Conservation (phyloP, 2,113 vertebrate genomes). For the Panurus biarmicus region DNA sequence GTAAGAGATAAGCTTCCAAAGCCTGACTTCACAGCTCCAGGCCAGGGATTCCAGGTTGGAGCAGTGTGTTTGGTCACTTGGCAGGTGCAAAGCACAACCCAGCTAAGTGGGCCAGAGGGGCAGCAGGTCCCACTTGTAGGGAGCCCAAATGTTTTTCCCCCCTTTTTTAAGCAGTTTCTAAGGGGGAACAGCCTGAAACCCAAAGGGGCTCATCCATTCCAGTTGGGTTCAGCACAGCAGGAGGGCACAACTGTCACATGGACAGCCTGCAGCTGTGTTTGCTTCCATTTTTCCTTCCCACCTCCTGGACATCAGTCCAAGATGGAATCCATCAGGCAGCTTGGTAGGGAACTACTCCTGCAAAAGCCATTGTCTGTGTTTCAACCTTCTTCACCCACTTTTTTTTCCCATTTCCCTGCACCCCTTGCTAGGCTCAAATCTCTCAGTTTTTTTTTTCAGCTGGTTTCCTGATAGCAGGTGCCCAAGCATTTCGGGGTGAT, state of each 20-base stretch:
- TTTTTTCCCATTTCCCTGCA: background rate
- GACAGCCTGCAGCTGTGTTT: background rate
- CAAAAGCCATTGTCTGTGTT: background rate
- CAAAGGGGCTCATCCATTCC: rapidly evolving
- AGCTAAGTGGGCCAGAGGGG: background rate
- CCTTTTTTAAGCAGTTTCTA: background rate
- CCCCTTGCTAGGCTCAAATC: background rate
- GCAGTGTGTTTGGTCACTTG: background rate
- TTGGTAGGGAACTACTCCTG: background rate
- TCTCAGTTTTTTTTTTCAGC: background rate
- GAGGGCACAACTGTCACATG: background rate
- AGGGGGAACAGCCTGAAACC: background rate
- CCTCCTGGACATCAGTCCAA: no score
- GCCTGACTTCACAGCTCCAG: background rate
- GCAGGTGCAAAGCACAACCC: background rate
- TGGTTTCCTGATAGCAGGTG: background rate
- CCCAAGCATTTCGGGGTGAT: background rate
- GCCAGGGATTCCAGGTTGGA: background rate
- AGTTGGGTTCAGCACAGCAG: background rate
- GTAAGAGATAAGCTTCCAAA: background rate
- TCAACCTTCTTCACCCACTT: rapidly evolving
- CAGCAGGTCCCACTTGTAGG: background rate
- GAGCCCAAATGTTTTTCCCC: background rate
- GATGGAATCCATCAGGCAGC: background rate
- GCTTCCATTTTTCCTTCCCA: background rate